phyloP scores from a whole-genome alignment of 2,797 vertebrate genomes.

The Sylvilagus floridanus region DNA sequence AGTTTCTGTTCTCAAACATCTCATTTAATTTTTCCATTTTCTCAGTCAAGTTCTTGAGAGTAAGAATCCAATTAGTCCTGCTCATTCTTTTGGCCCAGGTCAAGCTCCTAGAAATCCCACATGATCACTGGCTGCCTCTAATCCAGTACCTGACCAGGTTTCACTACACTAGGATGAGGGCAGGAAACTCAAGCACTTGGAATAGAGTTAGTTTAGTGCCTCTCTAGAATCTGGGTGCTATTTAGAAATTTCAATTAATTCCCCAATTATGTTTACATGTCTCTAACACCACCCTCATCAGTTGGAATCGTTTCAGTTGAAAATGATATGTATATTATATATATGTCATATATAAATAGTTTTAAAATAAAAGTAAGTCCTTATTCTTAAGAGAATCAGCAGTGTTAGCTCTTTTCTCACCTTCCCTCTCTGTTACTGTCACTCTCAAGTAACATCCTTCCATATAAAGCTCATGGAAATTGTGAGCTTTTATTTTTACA shows the following conservation, averaged over 20 bases:
- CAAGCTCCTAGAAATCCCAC: not conserved
- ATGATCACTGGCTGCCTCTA: not conserved
- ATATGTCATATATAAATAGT: not conserved
- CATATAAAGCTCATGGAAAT: not conserved
- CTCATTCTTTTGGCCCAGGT: not conserved
- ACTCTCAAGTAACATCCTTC: not conserved
- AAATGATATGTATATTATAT: not conserved
- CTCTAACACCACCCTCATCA: not conserved
- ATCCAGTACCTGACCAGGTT: not conserved
- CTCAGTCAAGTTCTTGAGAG: slow-evolving; percentile 21
- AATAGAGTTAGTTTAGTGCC: not conserved
- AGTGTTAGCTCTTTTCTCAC: not conserved
- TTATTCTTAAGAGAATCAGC: not conserved
- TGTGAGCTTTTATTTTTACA: not conserved
- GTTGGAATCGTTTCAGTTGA: not conserved
- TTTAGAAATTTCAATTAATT: not conserved
- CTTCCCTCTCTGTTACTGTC: not conserved
- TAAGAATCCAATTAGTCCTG: not conserved
- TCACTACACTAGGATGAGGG: not conserved
- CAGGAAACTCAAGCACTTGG: not conserved
- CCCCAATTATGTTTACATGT: not conserved
- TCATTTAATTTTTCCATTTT: slow-evolving; percentile 10
- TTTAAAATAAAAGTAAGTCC: not conserved
- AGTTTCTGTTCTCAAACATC: not conserved
- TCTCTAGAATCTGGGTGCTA: not conserved